Conservation (phyloP, 2,888 invertebrate genomes). For the Sarcophaga carnaria region DNA sequence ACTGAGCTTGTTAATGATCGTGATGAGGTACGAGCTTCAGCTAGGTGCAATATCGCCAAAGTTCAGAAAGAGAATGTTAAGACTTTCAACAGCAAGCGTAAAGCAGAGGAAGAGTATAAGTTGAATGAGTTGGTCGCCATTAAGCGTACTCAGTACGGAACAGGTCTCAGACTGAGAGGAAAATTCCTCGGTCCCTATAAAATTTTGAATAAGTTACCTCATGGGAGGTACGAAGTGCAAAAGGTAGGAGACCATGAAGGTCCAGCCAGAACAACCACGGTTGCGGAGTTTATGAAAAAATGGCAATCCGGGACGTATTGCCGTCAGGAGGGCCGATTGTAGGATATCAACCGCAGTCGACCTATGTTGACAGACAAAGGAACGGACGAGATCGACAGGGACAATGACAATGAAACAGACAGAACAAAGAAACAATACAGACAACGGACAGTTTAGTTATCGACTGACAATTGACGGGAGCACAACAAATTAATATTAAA, state of each 20-base stretch:
- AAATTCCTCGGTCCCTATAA: no score
- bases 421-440: no score
- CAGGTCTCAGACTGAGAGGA: background rate
- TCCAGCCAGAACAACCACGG: background rate
- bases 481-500: no score
- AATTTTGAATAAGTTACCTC: background rate
- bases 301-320: no score
- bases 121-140: slow-evolving; percentile 55
- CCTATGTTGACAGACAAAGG: no score
- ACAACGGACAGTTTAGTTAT: no score
- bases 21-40: background rate
- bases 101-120: background rate
- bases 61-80: slow-evolving; percentile 21
- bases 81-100: slow-evolving; percentile 11
- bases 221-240: background rate
- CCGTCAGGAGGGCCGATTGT: no score
- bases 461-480: no score
- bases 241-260: background rate
- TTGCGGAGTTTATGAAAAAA: background rate
- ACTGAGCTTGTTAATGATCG: background rate
- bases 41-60: slow-evolving; percentile 10
- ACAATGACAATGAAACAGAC: no score
- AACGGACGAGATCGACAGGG: no score
- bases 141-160: slow-evolving; percentile 57
- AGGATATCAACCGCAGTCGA: no score